Evolutionary conservation across 2,888 invertebrate genomes (phyloP).

Genomic region (Cephus pygmeus): DNA sequence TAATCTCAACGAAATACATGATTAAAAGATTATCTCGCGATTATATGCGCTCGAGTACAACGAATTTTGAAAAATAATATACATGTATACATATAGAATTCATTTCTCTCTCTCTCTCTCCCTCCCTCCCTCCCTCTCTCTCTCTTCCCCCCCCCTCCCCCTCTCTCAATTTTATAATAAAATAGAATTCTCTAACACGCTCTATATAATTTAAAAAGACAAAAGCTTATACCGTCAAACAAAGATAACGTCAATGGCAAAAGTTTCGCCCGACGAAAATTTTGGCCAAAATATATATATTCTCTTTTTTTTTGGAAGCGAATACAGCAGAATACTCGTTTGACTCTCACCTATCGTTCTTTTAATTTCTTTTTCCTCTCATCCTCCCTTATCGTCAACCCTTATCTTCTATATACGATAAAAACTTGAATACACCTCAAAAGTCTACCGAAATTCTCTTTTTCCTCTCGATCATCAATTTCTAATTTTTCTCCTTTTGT

Average conservation of each 20-base stretch:
- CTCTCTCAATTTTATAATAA: conserved; percentile 41
- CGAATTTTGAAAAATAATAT: conserved; percentile 39
- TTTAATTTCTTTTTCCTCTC: not conserved
- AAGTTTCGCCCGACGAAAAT: not conserved
- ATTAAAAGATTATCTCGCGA: no score
- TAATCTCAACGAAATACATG: no score
- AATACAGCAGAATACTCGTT: not conserved
- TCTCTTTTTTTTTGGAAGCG: not conserved
- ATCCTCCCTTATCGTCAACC: not conserved
- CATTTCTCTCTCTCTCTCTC: not conserved
- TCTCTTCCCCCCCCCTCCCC: no score
- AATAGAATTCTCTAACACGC: conserved; percentile 52
- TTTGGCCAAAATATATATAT: not conserved
- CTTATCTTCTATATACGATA: not conserved
- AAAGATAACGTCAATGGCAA: not conserved
- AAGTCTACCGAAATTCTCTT: not conserved
- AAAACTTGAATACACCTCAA: not conserved
- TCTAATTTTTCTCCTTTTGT: not conserved
- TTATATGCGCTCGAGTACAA: not conserved
- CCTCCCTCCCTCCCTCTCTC: no score
- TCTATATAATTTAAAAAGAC: conserved; percentile 27
- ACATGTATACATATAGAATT: conserved; percentile 39
- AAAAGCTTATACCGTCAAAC: not conserved
- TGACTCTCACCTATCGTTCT: not conserved
- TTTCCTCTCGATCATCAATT: not conserved